Conservation (phyloP, 1,140 invertebrate species). For the Drosophila parvula region DNA sequence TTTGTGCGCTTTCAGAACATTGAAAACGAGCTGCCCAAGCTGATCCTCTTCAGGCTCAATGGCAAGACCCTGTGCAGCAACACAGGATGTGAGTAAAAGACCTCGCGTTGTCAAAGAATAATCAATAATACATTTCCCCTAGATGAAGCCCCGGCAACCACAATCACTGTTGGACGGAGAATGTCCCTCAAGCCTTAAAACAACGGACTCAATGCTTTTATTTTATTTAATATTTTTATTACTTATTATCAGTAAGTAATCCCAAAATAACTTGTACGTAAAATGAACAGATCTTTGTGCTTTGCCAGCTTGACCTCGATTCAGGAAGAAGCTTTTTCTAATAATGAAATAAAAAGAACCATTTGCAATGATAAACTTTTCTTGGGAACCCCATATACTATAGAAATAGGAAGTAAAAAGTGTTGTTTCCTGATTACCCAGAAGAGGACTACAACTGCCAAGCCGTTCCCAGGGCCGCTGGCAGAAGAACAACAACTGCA, state of each 20-base stretch:
- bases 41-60: constrained; percentile 3
- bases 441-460: neutral
- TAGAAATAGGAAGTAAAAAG: neutral
- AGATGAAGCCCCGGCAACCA: neutral
- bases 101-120: no score
- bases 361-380: neutral
- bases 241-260: no score
- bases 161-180: neutral
- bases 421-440: constrained; percentile 6
- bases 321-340: neutral
- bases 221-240: no score
- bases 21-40: neutral
- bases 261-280: no score
- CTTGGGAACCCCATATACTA: neutral
- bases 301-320: neutral
- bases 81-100: neutral
- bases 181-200: neutral
- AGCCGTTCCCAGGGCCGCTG: neutral
- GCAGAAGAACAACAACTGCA: neutral
- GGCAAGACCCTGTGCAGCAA: neutral
- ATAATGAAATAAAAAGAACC: neutral
- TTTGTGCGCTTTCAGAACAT: neutral
- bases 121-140: neutral
- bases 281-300: no score
- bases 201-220: neutral